phyloP scores from a whole-genome alignment of 2,113 vertebrate species.

The Picathartes gymnocephalus region DNA sequence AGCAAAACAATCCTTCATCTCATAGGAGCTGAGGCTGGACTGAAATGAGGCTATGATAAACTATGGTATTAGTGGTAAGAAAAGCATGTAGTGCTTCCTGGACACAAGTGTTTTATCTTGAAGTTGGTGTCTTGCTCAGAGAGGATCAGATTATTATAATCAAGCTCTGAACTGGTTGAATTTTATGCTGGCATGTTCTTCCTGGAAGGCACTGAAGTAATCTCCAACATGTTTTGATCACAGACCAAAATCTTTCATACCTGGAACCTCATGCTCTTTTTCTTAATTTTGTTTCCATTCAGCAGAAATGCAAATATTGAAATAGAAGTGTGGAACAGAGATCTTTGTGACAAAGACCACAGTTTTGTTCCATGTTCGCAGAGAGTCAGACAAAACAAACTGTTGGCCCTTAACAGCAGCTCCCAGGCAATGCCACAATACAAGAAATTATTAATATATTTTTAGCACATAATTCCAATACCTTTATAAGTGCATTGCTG shows the following conservation, averaged over 20 bases:
- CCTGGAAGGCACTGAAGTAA: neutral
- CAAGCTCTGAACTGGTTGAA: neutral
- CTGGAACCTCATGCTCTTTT: neutral
- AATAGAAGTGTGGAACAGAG: neutral
- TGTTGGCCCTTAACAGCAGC: neutral
- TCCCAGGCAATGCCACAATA: neutral
- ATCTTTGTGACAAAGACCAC: neutral
- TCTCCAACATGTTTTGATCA: neutral
- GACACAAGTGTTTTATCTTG: neutral
- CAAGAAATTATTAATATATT: neutral
- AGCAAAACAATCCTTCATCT: neutral
- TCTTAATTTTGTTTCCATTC: neutral
- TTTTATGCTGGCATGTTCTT: neutral
- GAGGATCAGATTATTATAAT: neutral
- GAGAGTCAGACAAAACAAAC: neutral
- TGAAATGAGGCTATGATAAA: neutral
- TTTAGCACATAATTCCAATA: neutral
- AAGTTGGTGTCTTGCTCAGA: neutral
- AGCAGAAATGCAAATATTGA: neutral
- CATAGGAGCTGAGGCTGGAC: neutral
- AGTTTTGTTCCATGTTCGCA: neutral
- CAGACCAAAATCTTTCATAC: neutral
- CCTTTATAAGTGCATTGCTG: neutral
- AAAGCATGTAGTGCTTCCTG: neutral
- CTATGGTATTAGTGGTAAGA: neutral